These are phyloP conservation scores for Brevipalpus yothersi DNA, from an alignment of 1,140 invertebrate species.

Conservation along the genomic window DNA sequence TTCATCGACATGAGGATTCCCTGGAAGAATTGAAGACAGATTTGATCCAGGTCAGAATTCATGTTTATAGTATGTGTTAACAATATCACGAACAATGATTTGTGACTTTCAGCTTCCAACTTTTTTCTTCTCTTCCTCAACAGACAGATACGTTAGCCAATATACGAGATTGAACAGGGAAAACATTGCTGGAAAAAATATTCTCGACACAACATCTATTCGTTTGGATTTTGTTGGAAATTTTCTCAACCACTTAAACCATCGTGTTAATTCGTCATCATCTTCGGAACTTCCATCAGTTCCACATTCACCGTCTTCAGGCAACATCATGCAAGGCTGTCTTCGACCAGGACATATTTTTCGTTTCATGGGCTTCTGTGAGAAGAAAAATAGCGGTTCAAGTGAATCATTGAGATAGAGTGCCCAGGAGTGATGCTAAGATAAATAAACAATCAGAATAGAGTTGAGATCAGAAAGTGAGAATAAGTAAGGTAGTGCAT, in stretches of 20 bases:
- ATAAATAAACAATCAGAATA: too few relatives aligned
- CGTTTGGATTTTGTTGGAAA: slow-evolving; percentile 69
- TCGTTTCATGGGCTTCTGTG: not conserved
- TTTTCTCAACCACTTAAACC: slow-evolving; percentile 72
- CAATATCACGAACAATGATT: too few relatives aligned
- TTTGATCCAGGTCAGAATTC: too few relatives aligned
- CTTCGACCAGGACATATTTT: not conserved
- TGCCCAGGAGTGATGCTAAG: too few relatives aligned
- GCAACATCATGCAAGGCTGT: not conserved
- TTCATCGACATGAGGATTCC: too few relatives aligned
- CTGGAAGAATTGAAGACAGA: too few relatives aligned
- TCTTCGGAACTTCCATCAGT: not conserved
- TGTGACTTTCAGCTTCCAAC: too few relatives aligned
- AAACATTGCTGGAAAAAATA: slow-evolving; percentile 75
- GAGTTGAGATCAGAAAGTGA: too few relatives aligned
- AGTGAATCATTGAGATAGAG: too few relatives aligned
- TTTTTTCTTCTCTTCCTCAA: slow-evolving; percentile 21
- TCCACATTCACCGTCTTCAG: not conserved
- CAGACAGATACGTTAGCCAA: slow-evolving; percentile 69
- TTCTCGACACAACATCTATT: slow-evolving; percentile 77
- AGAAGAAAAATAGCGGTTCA: not conserved
- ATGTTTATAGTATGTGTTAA: too few relatives aligned
- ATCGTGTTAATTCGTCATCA: slow-evolving; percentile 17
- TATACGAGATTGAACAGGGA: slow-evolving; percentile 80
- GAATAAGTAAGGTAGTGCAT: too few relatives aligned